phyloP scores from a whole-genome alignment of 1,140 invertebrate species.

The Drosophila suzukii region DNA sequence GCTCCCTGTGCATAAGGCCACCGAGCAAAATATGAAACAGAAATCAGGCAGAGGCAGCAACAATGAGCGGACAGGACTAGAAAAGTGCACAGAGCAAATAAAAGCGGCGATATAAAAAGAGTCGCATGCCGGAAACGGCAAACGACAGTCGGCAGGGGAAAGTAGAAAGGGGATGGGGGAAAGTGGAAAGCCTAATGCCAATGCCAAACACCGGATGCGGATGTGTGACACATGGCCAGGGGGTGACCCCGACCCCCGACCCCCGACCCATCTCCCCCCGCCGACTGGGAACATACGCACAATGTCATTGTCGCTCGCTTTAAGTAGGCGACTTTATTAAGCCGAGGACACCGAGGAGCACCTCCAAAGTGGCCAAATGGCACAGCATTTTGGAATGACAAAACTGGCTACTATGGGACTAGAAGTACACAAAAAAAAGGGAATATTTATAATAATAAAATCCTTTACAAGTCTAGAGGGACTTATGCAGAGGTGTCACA shows the following conservation, averaged over 20 bases:
- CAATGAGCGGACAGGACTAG: slow-evolving; percentile 16
- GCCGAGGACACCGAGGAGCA: slow-evolving; percentile 59
- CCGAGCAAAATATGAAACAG: slow-evolving; percentile 57
- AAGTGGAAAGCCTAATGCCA: slow-evolving; percentile 55
- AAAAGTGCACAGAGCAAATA: slow-evolving; percentile 39
- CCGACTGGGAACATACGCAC: slow-evolving; percentile 47
- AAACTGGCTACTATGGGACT: neutral
- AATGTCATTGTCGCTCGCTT: slow-evolving; percentile 71
- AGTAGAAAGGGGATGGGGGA: neutral
- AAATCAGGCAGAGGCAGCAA: slow-evolving; percentile 22
- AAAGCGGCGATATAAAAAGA: slow-evolving; percentile 60
- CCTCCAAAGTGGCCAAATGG: slow-evolving; percentile 40
- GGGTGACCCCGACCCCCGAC: slow-evolving; percentile 7
- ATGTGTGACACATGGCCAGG: slow-evolving; percentile 75
- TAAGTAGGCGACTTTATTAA: slow-evolving; percentile 82
- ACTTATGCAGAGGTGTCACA: no score
- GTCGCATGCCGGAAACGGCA: slow-evolving; percentile 71
- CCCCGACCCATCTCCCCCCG: neutral
- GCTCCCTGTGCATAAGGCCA: slow-evolving; percentile 15
- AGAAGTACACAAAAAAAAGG: no score
- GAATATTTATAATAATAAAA: no score
- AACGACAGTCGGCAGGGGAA: slow-evolving; percentile 27
- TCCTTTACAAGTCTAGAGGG: no score
- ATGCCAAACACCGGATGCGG: slow-evolving; percentile 76
- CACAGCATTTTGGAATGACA: slow-evolving; percentile 44